phyloP scores from a whole-genome alignment of 2,888 invertebrate genomes.

The Amaurobius ferox region DNA sequence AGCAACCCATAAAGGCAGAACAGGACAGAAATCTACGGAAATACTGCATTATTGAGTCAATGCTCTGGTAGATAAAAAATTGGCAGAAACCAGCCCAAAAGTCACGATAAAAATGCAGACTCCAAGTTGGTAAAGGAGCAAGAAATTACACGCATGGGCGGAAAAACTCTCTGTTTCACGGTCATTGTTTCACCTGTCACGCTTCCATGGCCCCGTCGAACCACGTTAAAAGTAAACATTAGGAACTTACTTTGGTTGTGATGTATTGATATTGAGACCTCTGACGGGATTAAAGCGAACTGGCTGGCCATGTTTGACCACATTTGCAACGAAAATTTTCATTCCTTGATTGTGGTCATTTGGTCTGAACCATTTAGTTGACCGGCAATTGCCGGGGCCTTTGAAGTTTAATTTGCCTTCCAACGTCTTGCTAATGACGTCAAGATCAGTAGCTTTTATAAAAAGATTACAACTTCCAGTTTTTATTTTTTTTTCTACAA shows the following conservation, averaged over 20 bases:
- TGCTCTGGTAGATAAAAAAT: slow-evolving; percentile 21
- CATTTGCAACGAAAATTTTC: too few species aligned
- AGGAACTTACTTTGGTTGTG: not conserved
- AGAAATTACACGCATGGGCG: slow-evolving; percentile 53
- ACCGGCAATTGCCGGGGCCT: too few species aligned
- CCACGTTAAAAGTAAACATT: slow-evolving; percentile 7
- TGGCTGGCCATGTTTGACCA: not conserved
- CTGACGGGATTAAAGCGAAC: not conserved
- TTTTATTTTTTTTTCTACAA: too few species aligned
- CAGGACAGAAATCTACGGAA: slow-evolving; percentile 29
- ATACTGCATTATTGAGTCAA: slow-evolving; percentile 55
- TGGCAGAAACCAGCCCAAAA: not conserved
- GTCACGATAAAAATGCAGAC: slow-evolving; percentile 31
- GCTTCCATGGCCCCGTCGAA: slow-evolving; percentile 3
- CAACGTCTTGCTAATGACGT: too few species aligned
- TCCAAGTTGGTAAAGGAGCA: slow-evolving; percentile 44
- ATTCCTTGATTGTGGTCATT: too few species aligned
- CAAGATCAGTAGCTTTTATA: too few species aligned
- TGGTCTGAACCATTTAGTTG: too few species aligned
- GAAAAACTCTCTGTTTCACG: slow-evolving; percentile 30
- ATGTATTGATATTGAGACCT: too few species aligned
- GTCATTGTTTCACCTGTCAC: slow-evolving; percentile 57
- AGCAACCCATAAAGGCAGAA: not conserved
- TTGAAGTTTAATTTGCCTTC: too few species aligned
- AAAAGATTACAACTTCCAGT: too few species aligned